phyloP scores from a whole-genome alignment of 2,797 vertebrate species.

The Spinus olivaceus region DNA sequence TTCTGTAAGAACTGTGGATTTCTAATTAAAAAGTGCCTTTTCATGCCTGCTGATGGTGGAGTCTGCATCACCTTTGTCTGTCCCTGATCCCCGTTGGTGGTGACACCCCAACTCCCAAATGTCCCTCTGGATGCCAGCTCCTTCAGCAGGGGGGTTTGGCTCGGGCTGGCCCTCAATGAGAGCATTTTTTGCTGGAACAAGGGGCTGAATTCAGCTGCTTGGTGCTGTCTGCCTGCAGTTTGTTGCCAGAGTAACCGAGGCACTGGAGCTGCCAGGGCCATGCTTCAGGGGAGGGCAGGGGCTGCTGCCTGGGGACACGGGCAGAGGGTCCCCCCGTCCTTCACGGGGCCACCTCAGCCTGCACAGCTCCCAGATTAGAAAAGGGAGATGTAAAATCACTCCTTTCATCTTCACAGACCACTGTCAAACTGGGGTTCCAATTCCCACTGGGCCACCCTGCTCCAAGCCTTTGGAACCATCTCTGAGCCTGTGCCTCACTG shows the following conservation, averaged over 20 bases:
- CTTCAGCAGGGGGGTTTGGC: slow-evolving; percentile 32
- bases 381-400: not conserved
- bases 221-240: slow-evolving; percentile 47
- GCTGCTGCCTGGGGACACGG: not conserved
- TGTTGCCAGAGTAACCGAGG: slow-evolving; percentile 75
- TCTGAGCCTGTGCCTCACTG: fast-evolving
- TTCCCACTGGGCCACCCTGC: not conserved
- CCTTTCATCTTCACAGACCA: not conserved
- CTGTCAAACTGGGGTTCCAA: fast-evolving
- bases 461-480: not conserved
- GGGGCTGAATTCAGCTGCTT: slow-evolving; percentile 74
- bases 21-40: not conserved
- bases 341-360: fast-evolving
- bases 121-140: not conserved
- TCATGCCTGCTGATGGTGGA: not conserved
- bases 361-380: fast-evolving
- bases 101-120: not conserved
- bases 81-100: too few relatives aligned
- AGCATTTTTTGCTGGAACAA: slow-evolving; percentile 75
- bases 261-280: slow-evolving; percentile 29
- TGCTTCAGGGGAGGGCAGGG: not conserved
- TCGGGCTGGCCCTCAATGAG: slow-evolving; percentile 61
- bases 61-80: not conserved
- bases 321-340: fast-evolving
- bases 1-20: not conserved